Percentiles rank a stretch among this genome's conserved stretches.
phyloP scores from a whole-genome alignment of 1,140 invertebrate species.

The Helicoverpa armigera region DNA sequence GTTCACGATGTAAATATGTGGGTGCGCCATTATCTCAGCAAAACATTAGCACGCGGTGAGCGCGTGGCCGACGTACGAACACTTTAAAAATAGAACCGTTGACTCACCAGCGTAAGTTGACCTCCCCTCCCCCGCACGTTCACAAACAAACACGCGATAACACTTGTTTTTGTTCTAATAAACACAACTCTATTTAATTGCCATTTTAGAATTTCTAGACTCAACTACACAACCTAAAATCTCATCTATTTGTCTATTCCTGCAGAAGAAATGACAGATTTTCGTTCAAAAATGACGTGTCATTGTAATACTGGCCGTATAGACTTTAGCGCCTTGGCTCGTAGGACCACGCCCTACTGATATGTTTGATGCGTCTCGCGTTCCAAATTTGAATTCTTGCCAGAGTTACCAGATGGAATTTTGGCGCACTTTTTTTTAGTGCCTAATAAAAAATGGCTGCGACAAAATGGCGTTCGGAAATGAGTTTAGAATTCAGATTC shows the following conservation, averaged over 20 bases:
- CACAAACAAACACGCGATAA: conserved; percentile 8
- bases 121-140: conserved; percentile 53
- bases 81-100: conserved; percentile 76
- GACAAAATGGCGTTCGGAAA: no score
- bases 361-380: conserved; percentile 64
- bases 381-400: conserved; percentile 73
- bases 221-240: not conserved
- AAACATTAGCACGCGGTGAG: conserved; percentile 79
- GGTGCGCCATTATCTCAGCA: conserved; percentile 70
- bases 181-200: conserved; percentile 7
- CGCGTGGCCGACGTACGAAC: conserved; percentile 73
- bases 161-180: not conserved
- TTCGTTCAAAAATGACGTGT: not conserved
- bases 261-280: not conserved
- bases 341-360: conserved; percentile 77
- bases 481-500: no score
- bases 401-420: conserved; percentile 52
- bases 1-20: conserved; percentile 76
- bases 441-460: no score
- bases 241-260: no score
- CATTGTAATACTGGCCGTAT: conserved; percentile 10
- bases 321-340: conserved; percentile 57
- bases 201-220: not conserved
- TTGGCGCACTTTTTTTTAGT: conserved; percentile 32
- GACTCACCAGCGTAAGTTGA: conserved; percentile 65